Base-by-base conservation (phyloP, 2,888 invertebrate genomes). In the Ectropis crepuscularia region DNA sequence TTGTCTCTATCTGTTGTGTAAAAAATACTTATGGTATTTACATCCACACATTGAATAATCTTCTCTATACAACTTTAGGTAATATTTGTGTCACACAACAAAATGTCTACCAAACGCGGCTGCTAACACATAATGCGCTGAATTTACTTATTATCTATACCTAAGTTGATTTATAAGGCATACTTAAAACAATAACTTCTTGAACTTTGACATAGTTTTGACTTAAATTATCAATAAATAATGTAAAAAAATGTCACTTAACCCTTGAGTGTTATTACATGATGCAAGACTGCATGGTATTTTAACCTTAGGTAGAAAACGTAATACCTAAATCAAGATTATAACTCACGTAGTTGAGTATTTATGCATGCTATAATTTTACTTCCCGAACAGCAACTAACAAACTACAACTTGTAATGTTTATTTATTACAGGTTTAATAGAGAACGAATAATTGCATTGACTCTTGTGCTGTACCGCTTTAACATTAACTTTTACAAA, bases 331-430 rank as follows among this genome's bases (percentile, higher is more conserved):
- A 37, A 16, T 46, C 61, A 67, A 66, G 72, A 73, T 74, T 71
- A 72, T 75, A 75, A 74, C 41, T 43, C 47, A 28, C 45, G 74
- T 76, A 76, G 70, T 78, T 77, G 76, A 75, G 73, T 74, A 71
- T 74, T 74, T 78, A 76, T 74, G 74, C 73, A 75, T 75, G 74
- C 74, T 73, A 79, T 79, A 79, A 80, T 76, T 79, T 76, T 71
- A 80, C 81, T 86, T 85, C 81, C 82, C 81, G 77, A 78, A 80
- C 75, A 65, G 72, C 72, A 73, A 74, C 68, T 72, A 71, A 74
- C 74, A 67, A 71, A 61, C 63, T 66, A 74, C 73, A 73, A 71
- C 73, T 72, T 65, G 74, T 64, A 69, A 69, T 59, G 62, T 75
- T 79, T 77, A 80, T 77, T 81, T 77, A 79, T 78, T 75, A 75